These are phyloP conservation scores for Agonopterix arenella DNA, from an alignment of 2,888 invertebrate species.

Conservation along the genomic window DNA sequence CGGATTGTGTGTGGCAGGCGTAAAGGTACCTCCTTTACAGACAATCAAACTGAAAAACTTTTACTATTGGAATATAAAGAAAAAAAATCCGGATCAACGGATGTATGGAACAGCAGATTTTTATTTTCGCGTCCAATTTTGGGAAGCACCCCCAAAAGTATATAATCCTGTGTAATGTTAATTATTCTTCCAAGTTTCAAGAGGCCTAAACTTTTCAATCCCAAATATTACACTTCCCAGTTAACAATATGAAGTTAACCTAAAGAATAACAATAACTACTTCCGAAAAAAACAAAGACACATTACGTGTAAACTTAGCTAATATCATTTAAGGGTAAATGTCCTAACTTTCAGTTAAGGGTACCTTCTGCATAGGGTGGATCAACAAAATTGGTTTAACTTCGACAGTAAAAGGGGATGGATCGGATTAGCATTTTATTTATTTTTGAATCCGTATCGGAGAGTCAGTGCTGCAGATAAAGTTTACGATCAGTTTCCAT, in stretches of 20 bases:
- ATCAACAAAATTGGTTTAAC: constrained; percentile 34
- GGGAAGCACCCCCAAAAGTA: too few relatives aligned
- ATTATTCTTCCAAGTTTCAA: too few relatives aligned
- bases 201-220: too few relatives aligned
- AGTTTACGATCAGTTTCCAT: constrained; percentile 19
- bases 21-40: too few relatives aligned
- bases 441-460: constrained; percentile 16
- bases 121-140: too few relatives aligned
- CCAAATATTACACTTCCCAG: neutral
- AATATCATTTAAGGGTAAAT: constrained; percentile 22
- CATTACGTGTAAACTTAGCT: constrained; percentile 22
- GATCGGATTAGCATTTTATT: constrained; percentile 42
- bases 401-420: constrained; percentile 35
- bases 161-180: too few relatives aligned
- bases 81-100: too few relatives aligned
- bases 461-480: constrained; percentile 11
- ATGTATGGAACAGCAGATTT: too few relatives aligned
- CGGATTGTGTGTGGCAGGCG: too few relatives aligned
- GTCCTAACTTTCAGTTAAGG: neutral
- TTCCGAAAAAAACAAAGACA: constrained; percentile 11
- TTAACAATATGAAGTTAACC: constrained; percentile 13
- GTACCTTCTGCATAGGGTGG: constrained; percentile 13
- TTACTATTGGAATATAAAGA: too few relatives aligned
- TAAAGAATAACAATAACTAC: constrained; percentile 15
- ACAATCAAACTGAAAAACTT: too few relatives aligned